These are phyloP conservation scores for Ormyrus labotus DNA, from an alignment of 2,888 invertebrate genomes.

Conservation along the genomic window DNA sequence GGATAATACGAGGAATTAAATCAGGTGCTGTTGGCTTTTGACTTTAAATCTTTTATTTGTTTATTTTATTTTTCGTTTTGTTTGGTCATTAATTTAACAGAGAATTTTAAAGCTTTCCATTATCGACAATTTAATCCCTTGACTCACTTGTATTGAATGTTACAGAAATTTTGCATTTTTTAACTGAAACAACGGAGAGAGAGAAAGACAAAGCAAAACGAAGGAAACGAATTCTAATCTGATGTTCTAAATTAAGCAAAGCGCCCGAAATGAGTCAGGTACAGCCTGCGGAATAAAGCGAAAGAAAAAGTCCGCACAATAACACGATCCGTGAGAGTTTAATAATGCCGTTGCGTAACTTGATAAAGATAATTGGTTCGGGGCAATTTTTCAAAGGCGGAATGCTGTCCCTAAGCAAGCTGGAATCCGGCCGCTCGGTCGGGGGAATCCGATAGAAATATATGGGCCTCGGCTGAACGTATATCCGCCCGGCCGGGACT, in stretches of 20 bases:
- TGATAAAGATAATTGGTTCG: constrained; percentile 53
- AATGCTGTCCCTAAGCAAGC: constrained; percentile 51
- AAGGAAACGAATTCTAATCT: background rate
- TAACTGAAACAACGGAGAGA: no score
- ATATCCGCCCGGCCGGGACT: background rate
- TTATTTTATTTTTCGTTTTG: no score
- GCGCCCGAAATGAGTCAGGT: no score
- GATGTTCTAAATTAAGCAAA: no score
- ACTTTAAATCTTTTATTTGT: no score
- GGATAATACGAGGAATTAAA: constrained; percentile 6
- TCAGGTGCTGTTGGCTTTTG: background rate
- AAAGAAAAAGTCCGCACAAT: constrained; percentile 15
- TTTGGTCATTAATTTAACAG: no score
- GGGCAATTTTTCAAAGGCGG: constrained; percentile 52
- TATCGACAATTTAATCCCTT: no score
- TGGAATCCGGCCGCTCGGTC: constrained; percentile 40
- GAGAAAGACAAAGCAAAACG: background rate
- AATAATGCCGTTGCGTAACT: constrained; percentile 49
- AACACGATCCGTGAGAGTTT: constrained; percentile 16
- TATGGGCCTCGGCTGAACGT: constrained; percentile 23
- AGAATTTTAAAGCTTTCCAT: no score
- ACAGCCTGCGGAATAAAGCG: no score
- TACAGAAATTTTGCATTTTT: no score
- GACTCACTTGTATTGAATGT: no score
- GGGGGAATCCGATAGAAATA: constrained; percentile 49